These are phyloP conservation scores for Allobates femoralis DNA, from an alignment of 2,797 vertebrate genomes.

Conservation along the genomic window DNA sequence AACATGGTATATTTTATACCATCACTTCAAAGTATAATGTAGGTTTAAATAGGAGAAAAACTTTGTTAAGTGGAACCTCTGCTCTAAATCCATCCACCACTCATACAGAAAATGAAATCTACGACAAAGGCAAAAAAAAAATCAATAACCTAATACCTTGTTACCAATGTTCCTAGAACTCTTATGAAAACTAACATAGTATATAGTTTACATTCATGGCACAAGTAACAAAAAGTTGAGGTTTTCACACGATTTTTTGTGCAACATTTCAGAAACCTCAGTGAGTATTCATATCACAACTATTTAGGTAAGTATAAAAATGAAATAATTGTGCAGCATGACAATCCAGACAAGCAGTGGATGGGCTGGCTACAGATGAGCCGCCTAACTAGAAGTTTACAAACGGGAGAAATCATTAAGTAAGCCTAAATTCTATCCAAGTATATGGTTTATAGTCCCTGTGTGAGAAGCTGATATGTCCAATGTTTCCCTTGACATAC, in stretches of 20 bases:
- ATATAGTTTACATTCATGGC: too few relatives aligned
- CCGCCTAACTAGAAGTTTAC: background rate
- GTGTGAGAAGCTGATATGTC: conserved; percentile 37
- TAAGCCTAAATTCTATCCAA: conserved; percentile 12
- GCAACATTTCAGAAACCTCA: background rate
- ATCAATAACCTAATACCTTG: too few relatives aligned
- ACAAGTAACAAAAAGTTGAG: background rate
- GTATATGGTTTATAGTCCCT: conserved; percentile 27
- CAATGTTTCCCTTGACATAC: conserved; percentile 38
- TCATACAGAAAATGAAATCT: too few relatives aligned
- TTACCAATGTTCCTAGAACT: too few relatives aligned
- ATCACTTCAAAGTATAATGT: too few relatives aligned
- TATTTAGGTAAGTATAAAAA: background rate
- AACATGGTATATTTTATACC: too few relatives aligned
- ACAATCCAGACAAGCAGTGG: background rate
- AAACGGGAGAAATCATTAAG: conserved; percentile 12
- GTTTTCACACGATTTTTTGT: background rate
- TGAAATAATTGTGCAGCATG: background rate
- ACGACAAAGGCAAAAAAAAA: too few relatives aligned
- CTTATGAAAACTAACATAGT: too few relatives aligned
- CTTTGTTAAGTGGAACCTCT: too few relatives aligned
- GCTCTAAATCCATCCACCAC: too few relatives aligned
- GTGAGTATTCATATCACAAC: background rate
- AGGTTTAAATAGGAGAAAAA: too few relatives aligned
- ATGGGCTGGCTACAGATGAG: background rate